Conservation (phyloP, 2,113 vertebrate genomes). For the Aptenodytes patagonicus region DNA sequence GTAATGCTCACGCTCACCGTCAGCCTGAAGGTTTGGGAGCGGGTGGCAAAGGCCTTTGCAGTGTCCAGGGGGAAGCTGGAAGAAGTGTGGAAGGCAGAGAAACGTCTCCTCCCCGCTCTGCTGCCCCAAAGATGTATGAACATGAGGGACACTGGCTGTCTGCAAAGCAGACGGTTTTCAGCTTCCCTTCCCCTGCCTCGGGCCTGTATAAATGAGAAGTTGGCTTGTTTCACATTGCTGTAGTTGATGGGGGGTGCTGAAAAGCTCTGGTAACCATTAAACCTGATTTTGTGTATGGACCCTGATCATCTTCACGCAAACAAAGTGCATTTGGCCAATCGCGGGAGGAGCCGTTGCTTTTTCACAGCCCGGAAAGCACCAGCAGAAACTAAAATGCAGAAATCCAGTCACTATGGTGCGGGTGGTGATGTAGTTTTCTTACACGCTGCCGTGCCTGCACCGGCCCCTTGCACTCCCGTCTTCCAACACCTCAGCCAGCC, state of each 20-base stretch:
- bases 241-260: not conserved
- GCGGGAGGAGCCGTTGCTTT: not conserved
- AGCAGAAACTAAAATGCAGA: not conserved
- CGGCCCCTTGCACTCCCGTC: fast-evolving
- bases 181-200: no score
- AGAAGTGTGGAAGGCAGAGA: not conserved
- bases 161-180: no score
- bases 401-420: not conserved
- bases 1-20: fast-evolving
- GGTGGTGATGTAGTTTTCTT: no score
- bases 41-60: not conserved
- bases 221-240: not conserved
- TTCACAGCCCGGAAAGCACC: not conserved
- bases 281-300: not conserved
- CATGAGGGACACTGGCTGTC: not conserved
- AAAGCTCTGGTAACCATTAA: not conserved
- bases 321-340: not conserved
- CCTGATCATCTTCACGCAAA: not conserved
- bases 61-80: not conserved
- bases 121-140: not conserved
- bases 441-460: fast-evolving
- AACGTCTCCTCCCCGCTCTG: not conserved
- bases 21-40: not conserved
- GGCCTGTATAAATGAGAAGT: not conserved
- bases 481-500: not conserved